These are phyloP conservation scores for Strigops habroptila DNA, from an alignment of 2,113 vertebrate species.

Conservation along the genomic window DNA sequence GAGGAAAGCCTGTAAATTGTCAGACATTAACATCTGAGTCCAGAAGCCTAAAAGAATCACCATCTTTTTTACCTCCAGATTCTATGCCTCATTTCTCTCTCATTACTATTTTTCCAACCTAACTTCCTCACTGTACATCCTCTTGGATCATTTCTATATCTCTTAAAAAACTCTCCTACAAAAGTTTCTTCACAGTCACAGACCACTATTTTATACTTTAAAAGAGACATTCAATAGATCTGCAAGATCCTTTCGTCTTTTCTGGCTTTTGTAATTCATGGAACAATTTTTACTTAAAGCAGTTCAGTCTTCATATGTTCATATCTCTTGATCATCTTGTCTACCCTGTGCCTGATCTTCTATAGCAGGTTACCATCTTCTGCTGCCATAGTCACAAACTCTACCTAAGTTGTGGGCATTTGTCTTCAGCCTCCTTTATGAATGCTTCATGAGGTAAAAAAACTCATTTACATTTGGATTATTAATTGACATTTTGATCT, in stretches of 20 bases:
- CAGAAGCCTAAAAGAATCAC: not conserved
- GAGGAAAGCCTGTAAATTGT: not conserved
- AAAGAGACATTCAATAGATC: not conserved
- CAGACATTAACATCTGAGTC: not conserved
- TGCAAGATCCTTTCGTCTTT: not conserved
- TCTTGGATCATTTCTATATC: not conserved
- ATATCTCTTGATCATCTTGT: not conserved
- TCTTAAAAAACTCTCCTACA: not conserved
- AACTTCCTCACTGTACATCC: not conserved
- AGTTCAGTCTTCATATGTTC: not conserved
- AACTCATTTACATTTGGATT: not conserved
- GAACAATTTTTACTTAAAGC: not conserved
- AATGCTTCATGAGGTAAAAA: not conserved
- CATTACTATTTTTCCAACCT: not conserved
- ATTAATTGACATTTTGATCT: constrained; percentile 1
- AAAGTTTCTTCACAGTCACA: not conserved
- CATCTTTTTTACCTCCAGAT: not conserved
- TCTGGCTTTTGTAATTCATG: not conserved
- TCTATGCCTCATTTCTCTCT: not conserved
- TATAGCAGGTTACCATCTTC: not conserved
- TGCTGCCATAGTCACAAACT: not conserved
- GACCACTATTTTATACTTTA: not conserved
- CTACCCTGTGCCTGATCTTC: not conserved
- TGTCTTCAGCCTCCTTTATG: not conserved
- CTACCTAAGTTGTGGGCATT: not conserved